phyloP scores from a whole-genome alignment of 2,113 vertebrate species.

The Myotis davidii region DNA sequence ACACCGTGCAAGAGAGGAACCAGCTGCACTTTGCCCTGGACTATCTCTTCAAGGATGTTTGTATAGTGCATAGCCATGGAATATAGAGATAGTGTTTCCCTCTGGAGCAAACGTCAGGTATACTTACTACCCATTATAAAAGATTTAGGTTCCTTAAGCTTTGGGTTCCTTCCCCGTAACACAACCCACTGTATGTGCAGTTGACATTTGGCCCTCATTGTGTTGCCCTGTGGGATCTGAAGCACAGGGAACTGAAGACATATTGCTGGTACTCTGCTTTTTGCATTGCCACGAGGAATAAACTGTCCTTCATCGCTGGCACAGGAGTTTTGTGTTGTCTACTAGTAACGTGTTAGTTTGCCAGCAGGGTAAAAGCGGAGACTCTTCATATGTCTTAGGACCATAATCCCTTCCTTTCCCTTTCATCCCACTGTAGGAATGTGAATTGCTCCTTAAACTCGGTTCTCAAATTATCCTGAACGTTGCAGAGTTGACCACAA shows the following conservation, averaged over 20 bases:
- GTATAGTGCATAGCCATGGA: neutral
- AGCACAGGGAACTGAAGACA: neutral
- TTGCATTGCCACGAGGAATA: neutral
- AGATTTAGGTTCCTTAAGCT: neutral
- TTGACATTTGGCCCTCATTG: neutral
- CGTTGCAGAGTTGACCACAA: neutral
- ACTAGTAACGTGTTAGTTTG: neutral
- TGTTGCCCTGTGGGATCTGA: neutral
- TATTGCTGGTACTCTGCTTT: neutral
- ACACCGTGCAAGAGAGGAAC: neutral
- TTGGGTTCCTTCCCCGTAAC: neutral
- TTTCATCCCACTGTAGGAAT: neutral
- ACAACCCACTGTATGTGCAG: neutral
- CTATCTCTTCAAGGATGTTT: neutral
- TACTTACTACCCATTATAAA: neutral
- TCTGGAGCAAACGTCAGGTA: neutral
- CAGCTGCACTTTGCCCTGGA: neutral
- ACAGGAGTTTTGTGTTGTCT: neutral
- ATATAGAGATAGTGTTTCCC: neutral
- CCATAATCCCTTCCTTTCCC: neutral
- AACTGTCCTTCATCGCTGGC: neutral
- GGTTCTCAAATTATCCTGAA: neutral
- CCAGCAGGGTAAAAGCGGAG: neutral
- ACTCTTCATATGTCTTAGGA: neutral
- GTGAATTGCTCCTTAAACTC: neutral